These are phyloP conservation scores for Stigmatopora argus DNA, from an alignment of 2,113 vertebrate genomes.

Conservation along the genomic window DNA sequence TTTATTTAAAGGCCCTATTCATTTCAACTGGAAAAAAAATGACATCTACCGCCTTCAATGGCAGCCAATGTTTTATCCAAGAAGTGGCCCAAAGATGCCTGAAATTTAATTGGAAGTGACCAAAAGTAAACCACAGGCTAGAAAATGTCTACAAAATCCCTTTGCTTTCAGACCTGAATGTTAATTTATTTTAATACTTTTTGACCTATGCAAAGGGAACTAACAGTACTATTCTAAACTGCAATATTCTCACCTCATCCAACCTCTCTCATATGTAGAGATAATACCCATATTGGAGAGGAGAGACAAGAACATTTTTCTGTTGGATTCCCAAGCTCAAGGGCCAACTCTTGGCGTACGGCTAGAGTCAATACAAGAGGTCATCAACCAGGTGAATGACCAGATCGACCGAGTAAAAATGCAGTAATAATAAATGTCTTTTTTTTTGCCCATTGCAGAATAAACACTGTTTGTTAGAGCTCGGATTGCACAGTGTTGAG, in stretches of 20 bases:
- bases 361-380: constrained; percentile 68
- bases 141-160: too few relatives aligned
- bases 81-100: too few relatives aligned
- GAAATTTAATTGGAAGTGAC: too few relatives aligned
- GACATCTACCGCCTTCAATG: too few relatives aligned
- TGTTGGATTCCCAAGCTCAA: constrained; percentile 51
- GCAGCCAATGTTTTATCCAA: too few relatives aligned
- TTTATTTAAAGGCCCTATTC: too few relatives aligned
- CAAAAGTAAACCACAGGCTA: too few relatives aligned
- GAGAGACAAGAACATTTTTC: constrained; percentile 58
- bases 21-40: too few relatives aligned
- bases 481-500: constrained; percentile 64
- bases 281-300: constrained; percentile 52
- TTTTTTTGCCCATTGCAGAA: constrained; percentile 50
- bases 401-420: neutral
- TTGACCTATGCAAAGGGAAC: neutral
- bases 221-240: neutral
- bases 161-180: neutral
- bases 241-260: constrained; percentile 3
- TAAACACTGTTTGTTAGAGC: constrained; percentile 70
- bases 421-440: neutral
- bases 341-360: constrained; percentile 60
- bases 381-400: constrained; percentile 63
- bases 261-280: constrained; percentile 46
- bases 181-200: neutral